Base-by-base conservation (phyloP, 2,113 vertebrate species). In the Tychaedon coryphoeus region DNA sequence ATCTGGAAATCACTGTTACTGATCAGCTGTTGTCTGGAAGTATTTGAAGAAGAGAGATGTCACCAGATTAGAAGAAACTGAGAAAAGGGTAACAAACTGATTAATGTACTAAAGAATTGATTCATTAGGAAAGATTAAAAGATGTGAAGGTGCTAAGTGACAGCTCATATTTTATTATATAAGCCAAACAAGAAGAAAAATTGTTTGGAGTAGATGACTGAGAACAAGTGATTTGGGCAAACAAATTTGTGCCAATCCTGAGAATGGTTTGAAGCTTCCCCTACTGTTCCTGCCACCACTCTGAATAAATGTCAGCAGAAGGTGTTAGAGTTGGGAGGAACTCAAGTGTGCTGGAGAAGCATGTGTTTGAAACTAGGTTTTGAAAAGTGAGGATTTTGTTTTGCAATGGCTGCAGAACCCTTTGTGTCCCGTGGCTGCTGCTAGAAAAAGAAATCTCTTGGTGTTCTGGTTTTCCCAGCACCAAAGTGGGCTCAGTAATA, bases 71-170 rank as follows among this genome's bases (percentile, higher is more conserved):
- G 61, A 90, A 94, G 48, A 86, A 92, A 88, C 29, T 36, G 56
- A 78, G 65, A 86, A 77, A 95, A 87, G 8, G 14, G 18, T 67
- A 88, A 81, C 61, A 84, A 84, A 75, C n/a, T 84, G 47, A 89
- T 75, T 69, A 72, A 85, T 53, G 18, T 24, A 8, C 53, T 78
- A 76, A 78, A 89, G 38, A 70, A 82, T 11, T 91, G 40, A 87
- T 90, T 82, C 60, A 92, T 45, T 70, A 90, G 14, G 50, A 79
- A 87, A 91, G 77, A 76, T 82, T 81, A 62, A 82, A 90, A 91
- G 38, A 70, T 19, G 12, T 75, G 61, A 92, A 72, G 36, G 51
- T 65, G 54, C 33, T 90, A 90, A 85, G 58, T 38, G 84, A 42
- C 66, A 93, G 47, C 22, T 92, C 1, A 2, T 69, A 57, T 72